Evolutionary conservation across 2,888 invertebrate genomes (phyloP).

Genomic region (Mythimna impura): DNA sequence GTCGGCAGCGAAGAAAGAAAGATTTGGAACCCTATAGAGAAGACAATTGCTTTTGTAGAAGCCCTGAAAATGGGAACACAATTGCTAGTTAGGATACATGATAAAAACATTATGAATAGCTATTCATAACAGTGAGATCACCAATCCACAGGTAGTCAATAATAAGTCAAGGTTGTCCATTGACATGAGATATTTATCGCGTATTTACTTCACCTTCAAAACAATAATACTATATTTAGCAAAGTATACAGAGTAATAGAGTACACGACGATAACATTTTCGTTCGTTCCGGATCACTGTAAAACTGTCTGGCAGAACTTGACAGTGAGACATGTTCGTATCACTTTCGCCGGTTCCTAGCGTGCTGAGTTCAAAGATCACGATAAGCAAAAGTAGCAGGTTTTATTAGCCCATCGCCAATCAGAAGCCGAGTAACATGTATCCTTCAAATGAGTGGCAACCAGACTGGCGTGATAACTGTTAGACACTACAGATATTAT

Average conservation of each 20-base stretch:
- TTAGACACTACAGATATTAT: slow-evolving; percentile 23
- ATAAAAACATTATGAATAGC: slow-evolving; percentile 6
- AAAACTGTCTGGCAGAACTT: slow-evolving; percentile 2
- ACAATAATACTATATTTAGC: slow-evolving; percentile 18
- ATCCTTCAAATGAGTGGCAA: slow-evolving; percentile 27
- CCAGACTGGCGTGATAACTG: slow-evolving; percentile 39
- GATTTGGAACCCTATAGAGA: not conserved
- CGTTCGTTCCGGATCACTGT: slow-evolving; percentile 18
- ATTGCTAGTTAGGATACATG: not conserved
- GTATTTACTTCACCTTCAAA: slow-evolving; percentile 21
- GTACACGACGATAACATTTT: slow-evolving; percentile 13
- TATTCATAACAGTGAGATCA: slow-evolving; percentile 21
- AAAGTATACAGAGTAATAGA: not conserved
- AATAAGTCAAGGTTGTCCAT: slow-evolving; percentile 33
- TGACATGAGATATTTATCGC: slow-evolving; percentile 13
- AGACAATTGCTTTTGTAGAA: not conserved
- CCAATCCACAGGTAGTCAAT: slow-evolving; percentile 21
- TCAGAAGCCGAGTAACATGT: slow-evolving; percentile 32
- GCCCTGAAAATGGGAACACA: not conserved
- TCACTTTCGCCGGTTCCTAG: slow-evolving; percentile 42
- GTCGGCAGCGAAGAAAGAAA: not conserved
- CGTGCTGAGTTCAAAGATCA: slow-evolving; percentile 60
- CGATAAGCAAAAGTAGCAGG: slow-evolving; percentile 50
- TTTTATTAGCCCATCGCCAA: slow-evolving; percentile 52
- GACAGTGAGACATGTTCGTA: slow-evolving; percentile 25